Conservation (phyloP, 2,113 vertebrate genomes). For the Gallinago undulata region DNA sequence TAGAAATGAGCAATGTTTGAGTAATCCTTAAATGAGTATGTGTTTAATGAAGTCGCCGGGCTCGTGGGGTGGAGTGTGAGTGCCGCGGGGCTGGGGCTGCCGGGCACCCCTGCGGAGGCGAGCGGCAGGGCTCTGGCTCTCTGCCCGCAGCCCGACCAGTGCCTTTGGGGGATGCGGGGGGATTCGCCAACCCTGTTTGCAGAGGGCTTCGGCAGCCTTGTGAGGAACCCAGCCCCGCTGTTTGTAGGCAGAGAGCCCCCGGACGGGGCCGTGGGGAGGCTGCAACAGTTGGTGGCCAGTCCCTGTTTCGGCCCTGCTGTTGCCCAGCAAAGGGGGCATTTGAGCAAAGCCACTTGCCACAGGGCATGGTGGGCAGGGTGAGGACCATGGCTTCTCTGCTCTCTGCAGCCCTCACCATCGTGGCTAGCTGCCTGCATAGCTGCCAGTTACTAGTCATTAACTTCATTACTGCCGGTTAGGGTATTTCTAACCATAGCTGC, state of each 20-base stretch:
- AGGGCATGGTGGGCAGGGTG: background rate
- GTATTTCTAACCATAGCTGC: background rate
- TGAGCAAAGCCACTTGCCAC: background rate
- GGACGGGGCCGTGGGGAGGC: rapidly evolving
- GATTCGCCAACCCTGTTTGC: background rate
- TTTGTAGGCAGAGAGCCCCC: background rate
- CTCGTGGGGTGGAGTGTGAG: background rate
- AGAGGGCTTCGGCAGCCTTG: background rate
- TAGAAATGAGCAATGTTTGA: background rate
- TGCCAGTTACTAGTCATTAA: background rate
- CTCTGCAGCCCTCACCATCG: background rate
- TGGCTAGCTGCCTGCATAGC: background rate
- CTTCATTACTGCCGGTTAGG: background rate
- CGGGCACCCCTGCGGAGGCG: rapidly evolving
- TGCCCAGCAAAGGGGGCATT: rapidly evolving
- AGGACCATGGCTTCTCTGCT: background rate
- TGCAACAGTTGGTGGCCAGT: background rate
- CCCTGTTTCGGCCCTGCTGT: background rate
- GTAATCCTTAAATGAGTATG: background rate
- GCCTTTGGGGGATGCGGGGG: rapidly evolving
- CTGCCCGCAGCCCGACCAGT: rapidly evolving
- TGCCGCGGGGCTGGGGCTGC: background rate
- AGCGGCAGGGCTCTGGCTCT: background rate
- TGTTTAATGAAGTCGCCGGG: background rate
- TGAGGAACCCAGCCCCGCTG: background rate